Evolutionary conservation across 2,113 vertebrate species (phyloP).

Genomic region (Antechinus flavipes): DNA sequence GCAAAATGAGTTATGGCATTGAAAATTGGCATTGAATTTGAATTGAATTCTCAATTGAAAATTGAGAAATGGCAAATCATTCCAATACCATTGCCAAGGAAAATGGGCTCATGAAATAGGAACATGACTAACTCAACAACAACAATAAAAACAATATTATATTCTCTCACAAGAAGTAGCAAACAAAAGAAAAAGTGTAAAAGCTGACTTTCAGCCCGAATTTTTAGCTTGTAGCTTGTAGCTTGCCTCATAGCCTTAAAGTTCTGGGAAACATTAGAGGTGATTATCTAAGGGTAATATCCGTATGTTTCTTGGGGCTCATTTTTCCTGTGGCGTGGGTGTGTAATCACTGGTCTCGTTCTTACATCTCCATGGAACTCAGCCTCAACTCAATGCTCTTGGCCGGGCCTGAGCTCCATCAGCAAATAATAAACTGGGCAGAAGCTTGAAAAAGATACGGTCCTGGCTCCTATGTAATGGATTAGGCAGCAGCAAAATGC

Average conservation of each 20-base stretch:
- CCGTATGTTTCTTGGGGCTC: constrained; percentile 21
- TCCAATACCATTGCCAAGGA: neutral
- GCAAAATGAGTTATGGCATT: neutral
- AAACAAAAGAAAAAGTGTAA: neutral
- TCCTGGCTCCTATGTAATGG: constrained; percentile 75
- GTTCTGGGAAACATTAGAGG: constrained; percentile 40
- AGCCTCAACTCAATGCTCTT: constrained; percentile 56
- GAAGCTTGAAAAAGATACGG: constrained; percentile 15
- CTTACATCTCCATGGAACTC: constrained; percentile 40
- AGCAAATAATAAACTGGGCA: constrained; percentile 44
- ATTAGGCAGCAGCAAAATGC: constrained; percentile 70
- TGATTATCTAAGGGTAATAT: constrained; percentile 1
- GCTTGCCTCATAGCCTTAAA: constrained; percentile 34
- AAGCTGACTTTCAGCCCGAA: neutral
- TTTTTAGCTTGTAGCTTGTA: constrained; percentile 30
- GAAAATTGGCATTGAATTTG: no score
- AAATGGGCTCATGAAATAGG: neutral
- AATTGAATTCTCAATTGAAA: no score
- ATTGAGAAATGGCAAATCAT: neutral
- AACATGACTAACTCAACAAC: neutral
- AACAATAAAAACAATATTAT: neutral
- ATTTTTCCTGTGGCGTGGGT: constrained; percentile 53
- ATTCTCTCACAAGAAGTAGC: neutral
- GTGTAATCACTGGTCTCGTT: constrained; percentile 29
- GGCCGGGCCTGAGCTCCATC: constrained; percentile 10